Evolutionary conservation across 2,888 invertebrate species (phyloP).

Genomic region (Anorthoa munda): DNA sequence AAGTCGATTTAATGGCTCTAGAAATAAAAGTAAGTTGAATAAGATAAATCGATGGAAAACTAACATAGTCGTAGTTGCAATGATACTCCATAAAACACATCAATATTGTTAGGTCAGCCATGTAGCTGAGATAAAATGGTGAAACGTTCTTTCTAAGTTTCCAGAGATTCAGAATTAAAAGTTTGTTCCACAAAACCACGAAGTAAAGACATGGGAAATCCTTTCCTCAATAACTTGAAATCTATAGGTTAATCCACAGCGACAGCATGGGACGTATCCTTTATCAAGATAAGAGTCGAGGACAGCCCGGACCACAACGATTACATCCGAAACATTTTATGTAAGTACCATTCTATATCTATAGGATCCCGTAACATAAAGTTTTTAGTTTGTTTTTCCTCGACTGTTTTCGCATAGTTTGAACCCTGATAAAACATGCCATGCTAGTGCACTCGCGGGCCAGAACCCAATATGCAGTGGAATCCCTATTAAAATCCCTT

Average conservation of each 20-base stretch:
- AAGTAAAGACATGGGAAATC: too few species aligned
- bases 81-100: not conserved
- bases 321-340: too few species aligned
- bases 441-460: slow-evolving; percentile 46
- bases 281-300: too few species aligned
- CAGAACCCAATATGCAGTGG: slow-evolving; percentile 46
- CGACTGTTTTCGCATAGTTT: slow-evolving; percentile 23
- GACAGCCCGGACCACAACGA: too few species aligned
- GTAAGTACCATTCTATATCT: too few species aligned
- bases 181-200: slow-evolving; percentile 22
- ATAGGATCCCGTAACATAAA: too few species aligned
- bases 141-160: slow-evolving; percentile 10
- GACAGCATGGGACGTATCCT: too few species aligned
- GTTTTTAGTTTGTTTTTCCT: too few species aligned
- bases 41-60: slow-evolving; percentile 28
- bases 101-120: too few species aligned
- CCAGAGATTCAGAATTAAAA: slow-evolving; percentile 30
- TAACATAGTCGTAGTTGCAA: not conserved
- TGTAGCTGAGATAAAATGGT: not conserved
- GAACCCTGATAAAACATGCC: slow-evolving; percentile 45
- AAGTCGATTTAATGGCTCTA: slow-evolving; percentile 16
- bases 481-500: slow-evolving; percentile 32
- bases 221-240: too few species aligned
- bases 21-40: slow-evolving; percentile 21
- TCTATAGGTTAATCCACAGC: too few species aligned